Evolutionary conservation across 2,797 vertebrate genomes (phyloP), one percentile per base, ranked within the genome.

Genomic region (Meriones psammophilus): DNA sequence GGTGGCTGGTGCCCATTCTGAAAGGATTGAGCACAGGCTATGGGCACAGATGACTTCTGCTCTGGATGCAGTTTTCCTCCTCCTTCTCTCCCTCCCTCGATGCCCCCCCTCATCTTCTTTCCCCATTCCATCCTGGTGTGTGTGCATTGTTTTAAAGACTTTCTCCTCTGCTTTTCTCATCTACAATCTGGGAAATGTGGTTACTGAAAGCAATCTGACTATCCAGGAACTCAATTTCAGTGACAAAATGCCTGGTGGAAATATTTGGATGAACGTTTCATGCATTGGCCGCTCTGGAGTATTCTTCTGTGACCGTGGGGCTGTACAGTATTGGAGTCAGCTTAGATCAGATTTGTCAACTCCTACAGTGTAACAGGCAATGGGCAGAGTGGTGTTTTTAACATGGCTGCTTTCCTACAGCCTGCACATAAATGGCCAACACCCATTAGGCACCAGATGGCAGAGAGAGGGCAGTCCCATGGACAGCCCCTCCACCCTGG

Each of bases 1-100:
- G 56, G 28, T 69, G 42, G 26, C 14, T 0, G 2, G 10, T 36
- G 1, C 1, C 0, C 26, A 2, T 28, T 69, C 94, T 64, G 13
- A 86, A 26, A 73, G 54, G 62, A 12, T 4, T 54, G 33, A n/a
- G 5, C 14, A 1, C 74, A 77, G 64, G 8, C 76, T 66, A 1
- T 0, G 0, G 24, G 60, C 69, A 73, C 7, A 50, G 30, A 26
- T 17, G 33, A 28, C 66, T 74, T n/a, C n/a, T 28, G 36, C 18
- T 36, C 17, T 33, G 33, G 33, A 69, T 69, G 20, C 13, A 26
- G 83, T 54, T 54, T 54, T 26, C 30, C n/a, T 15, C 22, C 14
- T 17, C 64, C 0, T 1, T 9, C 42, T 18, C 20, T 33, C 12
- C 22, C 9, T 28, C 80, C 17, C 62, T 15, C 8, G 3, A 4